A percentile compares a stretch with the other conserved stretches of the same genome.
Evolutionary conservation across 2,113 vertebrate species (phyloP).

Genomic region (Psittacula cyanocephala): DNA sequence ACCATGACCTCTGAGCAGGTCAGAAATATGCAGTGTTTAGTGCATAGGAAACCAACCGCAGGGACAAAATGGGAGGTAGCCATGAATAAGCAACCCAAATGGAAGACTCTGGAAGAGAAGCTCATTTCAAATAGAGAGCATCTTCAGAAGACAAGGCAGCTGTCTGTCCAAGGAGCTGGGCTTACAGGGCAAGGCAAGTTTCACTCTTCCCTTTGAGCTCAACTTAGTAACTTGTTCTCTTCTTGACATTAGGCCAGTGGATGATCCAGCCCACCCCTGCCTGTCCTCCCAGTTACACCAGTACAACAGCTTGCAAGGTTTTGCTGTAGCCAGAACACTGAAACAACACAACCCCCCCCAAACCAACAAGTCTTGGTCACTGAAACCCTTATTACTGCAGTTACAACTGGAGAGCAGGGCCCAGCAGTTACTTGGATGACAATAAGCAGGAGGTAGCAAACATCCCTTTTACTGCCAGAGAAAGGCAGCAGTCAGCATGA

Average conservation of each 20-base stretch:
- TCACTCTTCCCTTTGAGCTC: neutral
- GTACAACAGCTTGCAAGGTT: neutral
- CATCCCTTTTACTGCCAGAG: neutral
- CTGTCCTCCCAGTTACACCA: neutral
- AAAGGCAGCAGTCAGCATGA: neutral
- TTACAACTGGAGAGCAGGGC: neutral
- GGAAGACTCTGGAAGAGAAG: neutral
- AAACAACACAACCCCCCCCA: neutral
- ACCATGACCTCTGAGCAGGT: neutral
- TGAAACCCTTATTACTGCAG: neutral
- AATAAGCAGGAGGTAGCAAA: neutral
- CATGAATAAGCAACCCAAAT: neutral
- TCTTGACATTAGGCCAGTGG: neutral
- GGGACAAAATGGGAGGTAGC: neutral
- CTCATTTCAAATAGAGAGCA: neutral
- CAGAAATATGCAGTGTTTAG: neutral
- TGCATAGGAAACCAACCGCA: neutral
- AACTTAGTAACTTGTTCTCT: neutral
- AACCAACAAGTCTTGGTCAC: neutral
- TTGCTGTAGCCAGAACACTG: neutral
- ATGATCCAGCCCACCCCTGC: neutral
- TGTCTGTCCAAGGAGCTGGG: fast-evolving
- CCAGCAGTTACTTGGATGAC: neutral
- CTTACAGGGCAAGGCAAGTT: neutral
- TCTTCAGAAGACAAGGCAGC: neutral